Conservation (phyloP, 2,113 vertebrate species). For the Plotosus lineatus region DNA sequence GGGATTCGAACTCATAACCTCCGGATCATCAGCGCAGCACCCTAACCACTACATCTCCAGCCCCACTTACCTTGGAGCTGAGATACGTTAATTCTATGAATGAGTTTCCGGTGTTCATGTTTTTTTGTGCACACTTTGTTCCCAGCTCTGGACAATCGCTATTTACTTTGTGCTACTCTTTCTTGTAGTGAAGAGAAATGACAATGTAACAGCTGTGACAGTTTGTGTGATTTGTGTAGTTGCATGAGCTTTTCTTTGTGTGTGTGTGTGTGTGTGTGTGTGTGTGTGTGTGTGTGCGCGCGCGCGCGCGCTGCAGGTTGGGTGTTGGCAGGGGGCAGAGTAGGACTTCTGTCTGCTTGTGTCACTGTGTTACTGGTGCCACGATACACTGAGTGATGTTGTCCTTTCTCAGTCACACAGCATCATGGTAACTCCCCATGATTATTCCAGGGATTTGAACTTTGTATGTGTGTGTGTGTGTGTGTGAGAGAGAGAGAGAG, state of each 20-base stretch:
- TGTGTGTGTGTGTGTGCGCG: conserved; percentile 41
- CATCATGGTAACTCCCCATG: neutral
- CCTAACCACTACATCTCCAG: too few species aligned
- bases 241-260: conserved; percentile 39
- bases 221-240: conserved; percentile 31
- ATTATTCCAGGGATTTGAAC: conserved; percentile 14
- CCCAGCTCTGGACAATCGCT: conserved; percentile 59
- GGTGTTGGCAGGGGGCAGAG: conserved; percentile 41
- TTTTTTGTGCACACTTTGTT: conserved; percentile 16
- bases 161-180: conserved; percentile 57
- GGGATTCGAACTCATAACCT: too few species aligned
- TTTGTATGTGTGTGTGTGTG: neutral
- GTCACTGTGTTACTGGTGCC: conserved; percentile 67
- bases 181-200: conserved; percentile 54
- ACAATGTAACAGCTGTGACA: conserved; percentile 62
- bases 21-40: too few species aligned
- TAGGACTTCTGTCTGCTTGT: conserved; percentile 67
- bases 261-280: conserved; percentile 44
- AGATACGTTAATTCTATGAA: too few species aligned
- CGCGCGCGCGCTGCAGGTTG: conserved; percentile 39
- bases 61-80: too few species aligned
- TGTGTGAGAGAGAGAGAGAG: conserved; percentile 10
- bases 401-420: conserved; percentile 46
- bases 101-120: neutral
- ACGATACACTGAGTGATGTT: conserved; percentile 48